Evolutionary conservation across 2,797 vertebrate species (phyloP).

Genomic region (Gila robusta): DNA sequence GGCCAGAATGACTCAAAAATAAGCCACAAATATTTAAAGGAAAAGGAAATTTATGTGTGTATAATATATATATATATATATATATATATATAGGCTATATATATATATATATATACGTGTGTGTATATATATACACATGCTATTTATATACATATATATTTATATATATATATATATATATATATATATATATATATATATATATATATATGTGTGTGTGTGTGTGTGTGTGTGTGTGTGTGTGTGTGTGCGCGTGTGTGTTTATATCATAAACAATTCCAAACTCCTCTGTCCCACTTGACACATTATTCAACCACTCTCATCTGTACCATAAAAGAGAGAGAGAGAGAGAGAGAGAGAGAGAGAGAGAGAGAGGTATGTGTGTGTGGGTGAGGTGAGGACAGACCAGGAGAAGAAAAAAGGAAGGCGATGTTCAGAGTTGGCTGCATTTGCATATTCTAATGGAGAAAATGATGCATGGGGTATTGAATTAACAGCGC

Average conservation of each 20-base stretch:
- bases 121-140: too few relatives aligned
- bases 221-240: too few relatives aligned
- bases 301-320: constrained; percentile 55
- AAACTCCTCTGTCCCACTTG: constrained; percentile 38
- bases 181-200: too few relatives aligned
- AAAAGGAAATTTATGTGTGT: too few relatives aligned
- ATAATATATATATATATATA: too few relatives aligned
- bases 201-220: too few relatives aligned
- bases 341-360: not conserved
- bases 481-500: constrained; percentile 76
- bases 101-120: too few relatives aligned
- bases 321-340: constrained; percentile 24
- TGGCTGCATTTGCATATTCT: constrained; percentile 76
- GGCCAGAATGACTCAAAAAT: not conserved
- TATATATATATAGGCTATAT: too few relatives aligned
- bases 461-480: constrained; percentile 73
- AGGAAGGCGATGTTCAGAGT: constrained; percentile 36
- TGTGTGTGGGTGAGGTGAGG: constrained; percentile 23
- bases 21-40: not conserved
- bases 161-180: too few relatives aligned
- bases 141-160: too few relatives aligned
- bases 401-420: constrained; percentile 17
- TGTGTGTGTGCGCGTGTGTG: too few relatives aligned
- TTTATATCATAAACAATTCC: not conserved
- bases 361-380: not conserved